Evolutionary conservation across 2,113 vertebrate genomes (phyloP).

Genomic region (Oostethus manadensis): DNA sequence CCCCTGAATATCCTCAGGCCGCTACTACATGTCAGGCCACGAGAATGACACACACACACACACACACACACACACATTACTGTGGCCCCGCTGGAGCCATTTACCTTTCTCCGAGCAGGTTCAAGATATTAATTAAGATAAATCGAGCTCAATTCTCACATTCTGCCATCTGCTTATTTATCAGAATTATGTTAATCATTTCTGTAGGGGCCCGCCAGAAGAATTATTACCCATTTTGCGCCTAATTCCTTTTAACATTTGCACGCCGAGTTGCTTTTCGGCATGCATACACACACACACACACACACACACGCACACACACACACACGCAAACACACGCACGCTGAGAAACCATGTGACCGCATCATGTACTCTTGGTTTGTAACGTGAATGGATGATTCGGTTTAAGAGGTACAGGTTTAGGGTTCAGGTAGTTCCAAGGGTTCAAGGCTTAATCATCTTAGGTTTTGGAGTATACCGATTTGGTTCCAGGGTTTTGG

Average conservation of each 20-base stretch:
- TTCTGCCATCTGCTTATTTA: slow-evolving; percentile 99
- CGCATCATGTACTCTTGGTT: neutral
- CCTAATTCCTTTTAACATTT: slow-evolving; percentile 99
- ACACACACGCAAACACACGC: neutral
- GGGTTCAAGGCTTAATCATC: neutral
- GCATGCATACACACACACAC: slow-evolving; percentile 20
- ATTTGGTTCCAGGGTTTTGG: too few relatives aligned
- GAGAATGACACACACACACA: slow-evolving; percentile 55
- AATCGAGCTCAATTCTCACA: slow-evolving; percentile 97
- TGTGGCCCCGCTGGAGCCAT: slow-evolving; percentile 78
- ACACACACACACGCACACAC: too few relatives aligned
- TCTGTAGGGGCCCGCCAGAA: slow-evolving; percentile 89
- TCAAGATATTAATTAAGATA: slow-evolving; percentile 99
- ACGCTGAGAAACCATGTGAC: neutral
- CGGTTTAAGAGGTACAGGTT: neutral
- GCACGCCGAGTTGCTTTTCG: slow-evolving; percentile 89
- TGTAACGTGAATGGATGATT: neutral
- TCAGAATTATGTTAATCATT: slow-evolving; percentile 99
- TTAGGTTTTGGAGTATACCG: too few relatives aligned
- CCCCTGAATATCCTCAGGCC: slow-evolving; percentile 69
- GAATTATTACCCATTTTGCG: slow-evolving; percentile 99
- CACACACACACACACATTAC: slow-evolving; percentile 61
- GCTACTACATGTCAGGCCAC: slow-evolving; percentile 61
- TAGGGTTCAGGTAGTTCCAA: neutral
- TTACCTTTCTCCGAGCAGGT: slow-evolving; percentile 92